A percentile compares a stretch with the other conserved stretches of the same genome.
These are phyloP conservation scores for Kradibia gibbosae DNA, from an alignment of 1,140 invertebrate genomes.

Conservation along the genomic window DNA sequence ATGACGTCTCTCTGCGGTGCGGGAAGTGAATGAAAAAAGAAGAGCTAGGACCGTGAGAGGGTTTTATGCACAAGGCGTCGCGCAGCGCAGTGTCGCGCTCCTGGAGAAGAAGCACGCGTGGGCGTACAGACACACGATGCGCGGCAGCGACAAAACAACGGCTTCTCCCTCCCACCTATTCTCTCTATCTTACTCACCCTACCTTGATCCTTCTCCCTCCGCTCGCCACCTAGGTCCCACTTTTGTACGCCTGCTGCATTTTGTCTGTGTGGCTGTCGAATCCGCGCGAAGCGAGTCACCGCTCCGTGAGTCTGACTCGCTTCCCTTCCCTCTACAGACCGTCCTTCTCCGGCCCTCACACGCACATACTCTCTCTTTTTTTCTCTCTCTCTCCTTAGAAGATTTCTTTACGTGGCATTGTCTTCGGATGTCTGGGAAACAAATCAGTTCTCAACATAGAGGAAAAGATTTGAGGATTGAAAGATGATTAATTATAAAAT, in stretches of 20 bases:
- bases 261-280: slow-evolving; percentile 35
- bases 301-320: background rate
- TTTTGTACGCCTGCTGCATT: slow-evolving; percentile 20
- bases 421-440: slow-evolving; percentile 9
- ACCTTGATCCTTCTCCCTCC: background rate
- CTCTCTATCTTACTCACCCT: background rate
- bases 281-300: slow-evolving; percentile 25
- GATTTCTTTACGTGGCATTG: slow-evolving; percentile 43
- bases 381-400: background rate
- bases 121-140: slow-evolving; percentile 32
- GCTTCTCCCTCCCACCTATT: background rate
- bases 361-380: background rate
- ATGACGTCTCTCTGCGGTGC: slow-evolving; percentile 49
- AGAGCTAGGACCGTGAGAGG: slow-evolving; percentile 44
- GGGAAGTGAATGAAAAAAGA: slow-evolving; percentile 29
- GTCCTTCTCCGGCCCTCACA: background rate
- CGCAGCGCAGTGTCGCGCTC: slow-evolving; percentile 20
- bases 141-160: slow-evolving; percentile 19
- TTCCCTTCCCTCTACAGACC: too few species aligned
- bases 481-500: slow-evolving; percentile 46
- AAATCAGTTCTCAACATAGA: slow-evolving; percentile 28
- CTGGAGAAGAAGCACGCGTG: slow-evolving; percentile 18
- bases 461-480: background rate
- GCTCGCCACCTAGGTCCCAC: background rate
- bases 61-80: slow-evolving; percentile 24